Conservation (phyloP, 2,113 vertebrate genomes). For the Anguilla rostrata region DNA sequence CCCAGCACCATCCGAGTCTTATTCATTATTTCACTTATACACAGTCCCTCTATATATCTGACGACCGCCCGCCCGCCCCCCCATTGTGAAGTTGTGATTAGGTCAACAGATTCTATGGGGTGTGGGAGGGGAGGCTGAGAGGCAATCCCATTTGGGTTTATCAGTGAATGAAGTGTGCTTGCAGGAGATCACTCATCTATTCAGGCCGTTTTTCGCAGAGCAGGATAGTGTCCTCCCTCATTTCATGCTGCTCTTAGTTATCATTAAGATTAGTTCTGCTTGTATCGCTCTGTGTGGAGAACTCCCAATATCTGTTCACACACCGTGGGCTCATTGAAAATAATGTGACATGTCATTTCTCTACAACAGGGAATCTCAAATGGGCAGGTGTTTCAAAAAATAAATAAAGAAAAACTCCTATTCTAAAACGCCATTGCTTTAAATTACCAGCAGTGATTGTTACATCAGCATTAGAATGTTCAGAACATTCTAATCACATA, state of each 20-base stretch:
- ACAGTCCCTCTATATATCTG: constrained; percentile 43
- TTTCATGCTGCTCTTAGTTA: not conserved
- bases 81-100: constrained; percentile 54
- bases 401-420: too few relatives aligned
- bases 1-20: constrained; percentile 33
- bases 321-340: not conserved
- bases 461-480: too few relatives aligned
- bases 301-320: not conserved
- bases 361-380: not conserved
- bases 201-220: constrained; percentile 14
- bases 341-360: not conserved
- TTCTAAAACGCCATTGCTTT: too few relatives aligned
- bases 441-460: too few relatives aligned
- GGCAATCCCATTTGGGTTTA: constrained; percentile 55
- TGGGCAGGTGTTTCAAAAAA: not conserved
- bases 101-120: constrained; percentile 36
- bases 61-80: constrained; percentile 45
- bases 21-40: constrained; percentile 40
- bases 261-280: constrained; percentile 14
- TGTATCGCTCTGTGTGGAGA: constrained; percentile 3
- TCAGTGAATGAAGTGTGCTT: constrained; percentile 28
- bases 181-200: constrained; percentile 1
- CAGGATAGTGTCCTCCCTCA: not conserved
- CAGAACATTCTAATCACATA: too few relatives aligned
- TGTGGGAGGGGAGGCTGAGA: constrained; percentile 45